Percentiles rank a stretch among this genome's conserved stretches.
phyloP scores from a whole-genome alignment of 2,797 vertebrate species.

The Moxostoma hubbsi region DNA sequence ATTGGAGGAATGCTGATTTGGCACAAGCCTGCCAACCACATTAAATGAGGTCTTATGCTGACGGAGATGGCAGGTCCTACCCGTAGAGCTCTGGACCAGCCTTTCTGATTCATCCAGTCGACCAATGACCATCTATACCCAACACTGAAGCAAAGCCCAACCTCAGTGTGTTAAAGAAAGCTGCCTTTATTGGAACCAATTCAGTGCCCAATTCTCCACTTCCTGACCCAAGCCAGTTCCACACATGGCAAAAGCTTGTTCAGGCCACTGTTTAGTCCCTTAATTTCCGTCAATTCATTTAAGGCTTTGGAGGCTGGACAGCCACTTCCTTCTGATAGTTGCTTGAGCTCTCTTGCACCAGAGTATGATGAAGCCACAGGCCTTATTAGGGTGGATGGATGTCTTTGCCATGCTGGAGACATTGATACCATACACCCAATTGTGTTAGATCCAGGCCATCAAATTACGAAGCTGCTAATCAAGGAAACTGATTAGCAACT shows the following conservation, averaged over 20 bases:
- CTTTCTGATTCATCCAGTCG: not conserved
- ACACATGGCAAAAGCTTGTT: not conserved
- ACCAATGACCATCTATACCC: too few species aligned
- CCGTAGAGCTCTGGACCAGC: not conserved
- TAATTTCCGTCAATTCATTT: too few species aligned
- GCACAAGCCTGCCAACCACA: not conserved
- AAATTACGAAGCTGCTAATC: slow-evolving; percentile 3
- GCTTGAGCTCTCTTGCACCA: too few species aligned
- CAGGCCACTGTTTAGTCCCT: not conserved
- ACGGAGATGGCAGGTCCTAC: not conserved
- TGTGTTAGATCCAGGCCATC: slow-evolving; percentile 13
- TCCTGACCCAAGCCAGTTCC: not conserved
- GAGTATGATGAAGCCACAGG: too few species aligned
- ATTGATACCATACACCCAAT: not conserved
- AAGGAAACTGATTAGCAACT: not conserved
- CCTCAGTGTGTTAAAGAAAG: not conserved
- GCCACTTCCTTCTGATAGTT: too few species aligned
- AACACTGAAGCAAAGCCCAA: not conserved
- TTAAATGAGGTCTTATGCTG: not conserved
- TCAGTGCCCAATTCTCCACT: not conserved
- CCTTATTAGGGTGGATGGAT: too few species aligned
- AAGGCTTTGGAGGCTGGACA: not conserved
- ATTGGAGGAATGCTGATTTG: not conserved
- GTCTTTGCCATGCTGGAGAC: not conserved
- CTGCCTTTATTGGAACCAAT: not conserved